These are phyloP conservation scores for Smittia sp. DNA, from an alignment of 2,888 invertebrate genomes.

Conservation along the genomic window DNA sequence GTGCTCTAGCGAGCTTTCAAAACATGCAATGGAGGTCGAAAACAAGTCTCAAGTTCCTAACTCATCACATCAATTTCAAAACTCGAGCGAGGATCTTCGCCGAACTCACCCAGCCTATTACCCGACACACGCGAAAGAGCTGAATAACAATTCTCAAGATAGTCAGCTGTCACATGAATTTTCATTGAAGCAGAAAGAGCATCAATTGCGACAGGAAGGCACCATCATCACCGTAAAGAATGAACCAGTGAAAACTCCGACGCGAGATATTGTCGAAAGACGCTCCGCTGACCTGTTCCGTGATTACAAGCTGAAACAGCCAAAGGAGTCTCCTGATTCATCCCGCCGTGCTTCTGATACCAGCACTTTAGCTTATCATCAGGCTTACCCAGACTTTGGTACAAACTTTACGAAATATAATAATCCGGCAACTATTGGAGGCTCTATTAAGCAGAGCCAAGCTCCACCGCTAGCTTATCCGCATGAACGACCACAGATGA, in stretches of 20 bases:
- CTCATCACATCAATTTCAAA: not conserved
- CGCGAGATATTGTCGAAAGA: not conserved
- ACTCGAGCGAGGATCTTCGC: constrained; percentile 22
- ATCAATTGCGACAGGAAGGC: constrained; percentile 33
- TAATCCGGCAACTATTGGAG: not conserved
- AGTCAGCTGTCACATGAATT: constrained; percentile 12
- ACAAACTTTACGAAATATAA: constrained; percentile 1
- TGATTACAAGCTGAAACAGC: constrained; percentile 33
- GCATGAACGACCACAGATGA: not conserved
- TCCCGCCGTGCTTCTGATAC: not conserved
- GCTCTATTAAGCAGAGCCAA: not conserved
- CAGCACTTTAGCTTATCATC: not conserved
- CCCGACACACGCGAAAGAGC: not conserved
- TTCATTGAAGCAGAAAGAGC: constrained; percentile 36
- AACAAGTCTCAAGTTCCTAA: not conserved
- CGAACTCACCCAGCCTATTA: constrained; percentile 27
- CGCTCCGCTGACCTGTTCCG: constrained; percentile 26
- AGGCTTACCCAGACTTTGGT: constrained; percentile 23
- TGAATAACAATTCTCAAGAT: not conserved
- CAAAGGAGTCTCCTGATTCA: constrained; percentile 19
- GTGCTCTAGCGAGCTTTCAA: not conserved
- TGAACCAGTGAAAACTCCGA: not conserved
- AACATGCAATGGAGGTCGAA: constrained; percentile 6
- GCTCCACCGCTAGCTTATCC: not conserved
- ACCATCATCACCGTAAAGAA: constrained; percentile 27